Evolutionary conservation across 1,140 invertebrate species (phyloP), one percentile per base, ranked within the genome.

Genomic region (Elymnias hypermnestra): DNA sequence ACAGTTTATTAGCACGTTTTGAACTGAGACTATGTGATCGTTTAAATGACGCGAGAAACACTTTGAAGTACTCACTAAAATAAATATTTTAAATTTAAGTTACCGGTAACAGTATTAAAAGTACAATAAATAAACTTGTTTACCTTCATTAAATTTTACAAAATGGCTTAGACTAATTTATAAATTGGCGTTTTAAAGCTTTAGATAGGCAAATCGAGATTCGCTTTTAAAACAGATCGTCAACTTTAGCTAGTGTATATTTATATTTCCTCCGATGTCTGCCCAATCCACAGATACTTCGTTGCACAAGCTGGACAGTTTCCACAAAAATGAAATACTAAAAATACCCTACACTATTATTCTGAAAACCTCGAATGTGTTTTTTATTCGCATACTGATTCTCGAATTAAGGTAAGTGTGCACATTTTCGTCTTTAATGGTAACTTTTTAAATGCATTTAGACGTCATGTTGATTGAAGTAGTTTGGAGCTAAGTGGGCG

Each of bases 251-350:
- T 36, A 8, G 29, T 4, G 6, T 21, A 21, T 21, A 6, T n/a
- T n/a, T 12, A 39, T 57, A 58, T 56, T 56, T 55, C 49, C 53
- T 40, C 42, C 33, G 48, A 10, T 47, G 45, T 45, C 60, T 58
- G 49, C 28, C 65, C 60, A 72, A 74, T 72, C 68, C 55, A 72
- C 72, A 68, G 37, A 61, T 60, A 52, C 49, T 57, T 49, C 48
- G 41, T 52, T 43, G 45, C 41, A 51, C 3, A 21, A 22, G 33
- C 26, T n/a, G 22, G 36, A 43, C 35, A n/a, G 21, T 10, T 33
- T 17, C 7, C 26, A 33, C 21, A 41, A 46, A 13, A 41, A 33
- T 13, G 15, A 33, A n/a, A 33, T 15, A 7, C 51, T 53, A 22
- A 9, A 33, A 39, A 38, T 38, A 43, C 31, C 29, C 2, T 6